These are phyloP conservation scores for Drusus annulatus DNA, from an alignment of 1,140 invertebrate species.

Conservation along the genomic window DNA sequence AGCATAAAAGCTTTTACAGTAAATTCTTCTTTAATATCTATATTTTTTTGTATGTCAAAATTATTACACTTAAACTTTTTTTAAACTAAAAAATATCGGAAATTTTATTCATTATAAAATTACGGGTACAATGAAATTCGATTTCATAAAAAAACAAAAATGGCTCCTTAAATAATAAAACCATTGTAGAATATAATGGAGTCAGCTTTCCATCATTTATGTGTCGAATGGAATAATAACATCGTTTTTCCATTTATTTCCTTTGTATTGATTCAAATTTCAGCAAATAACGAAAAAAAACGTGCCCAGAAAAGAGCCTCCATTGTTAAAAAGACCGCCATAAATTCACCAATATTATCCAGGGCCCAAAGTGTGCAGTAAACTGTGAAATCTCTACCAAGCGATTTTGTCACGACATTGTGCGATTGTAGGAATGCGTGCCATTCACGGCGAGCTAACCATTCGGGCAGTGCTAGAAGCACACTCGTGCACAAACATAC, in stretches of 20 bases:
- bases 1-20: no score
- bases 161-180: no score
- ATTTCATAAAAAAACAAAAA: no score
- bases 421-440: neutral
- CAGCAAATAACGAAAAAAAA: constrained; percentile 5
- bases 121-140: no score
- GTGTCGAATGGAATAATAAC: constrained; percentile 2
- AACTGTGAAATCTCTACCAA: constrained; percentile 14
- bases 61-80: no score
- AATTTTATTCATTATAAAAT: no score
- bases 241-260: constrained; percentile 13
- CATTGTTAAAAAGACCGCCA: constrained; percentile 12
- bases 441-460: no score
- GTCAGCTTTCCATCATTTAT: neutral
- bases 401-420: constrained; percentile 11
- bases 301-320: neutral
- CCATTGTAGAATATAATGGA: constrained; percentile 1
- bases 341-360: constrained; percentile 25
- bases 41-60: no score
- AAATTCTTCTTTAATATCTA: no score
- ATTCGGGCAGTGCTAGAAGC: no score
- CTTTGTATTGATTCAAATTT: constrained; percentile 20
- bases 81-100: no score
- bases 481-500: no score
- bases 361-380: constrained; percentile 12